Conservation (phyloP, 2,888 invertebrate species). For the Hyalella azteca region DNA sequence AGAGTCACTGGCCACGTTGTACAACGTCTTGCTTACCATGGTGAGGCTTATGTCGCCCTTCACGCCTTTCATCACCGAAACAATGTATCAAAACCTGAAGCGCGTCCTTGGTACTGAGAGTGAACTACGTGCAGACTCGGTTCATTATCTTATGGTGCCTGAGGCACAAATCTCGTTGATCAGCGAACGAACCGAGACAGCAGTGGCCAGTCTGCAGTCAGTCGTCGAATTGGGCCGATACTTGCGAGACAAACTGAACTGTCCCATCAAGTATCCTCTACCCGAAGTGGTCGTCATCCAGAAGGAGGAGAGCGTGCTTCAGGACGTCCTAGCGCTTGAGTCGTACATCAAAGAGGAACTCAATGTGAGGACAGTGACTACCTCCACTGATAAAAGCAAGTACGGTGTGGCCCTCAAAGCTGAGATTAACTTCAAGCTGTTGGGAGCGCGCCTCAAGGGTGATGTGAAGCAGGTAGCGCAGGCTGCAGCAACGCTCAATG, state of each 20-base stretch:
- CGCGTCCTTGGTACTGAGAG: constrained; percentile 62
- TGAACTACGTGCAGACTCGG: constrained; percentile 69
- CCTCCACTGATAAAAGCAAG: constrained; percentile 87
- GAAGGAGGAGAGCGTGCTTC: constrained; percentile 77
- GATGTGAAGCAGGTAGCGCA: constrained; percentile 84
- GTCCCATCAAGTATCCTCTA: constrained; percentile 95
- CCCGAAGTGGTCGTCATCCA: constrained; percentile 95
- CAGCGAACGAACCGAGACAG: constrained; percentile 82
- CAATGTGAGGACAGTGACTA: constrained; percentile 83
- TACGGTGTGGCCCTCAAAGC: constrained; percentile 90
- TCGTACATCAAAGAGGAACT: constrained; percentile 90
- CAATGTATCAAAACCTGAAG: constrained; percentile 88
- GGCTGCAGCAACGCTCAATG: constrained; percentile 69
- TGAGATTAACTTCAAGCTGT: constrained; percentile 91
- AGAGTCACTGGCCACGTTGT: constrained; percentile 84
- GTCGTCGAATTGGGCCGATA: constrained; percentile 94
- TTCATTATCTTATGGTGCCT: constrained; percentile 92
- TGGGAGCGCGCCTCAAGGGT: constrained; percentile 86
- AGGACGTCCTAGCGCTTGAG: constrained; percentile 79
- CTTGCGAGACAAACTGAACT: constrained; percentile 87
- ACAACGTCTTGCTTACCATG: constrained; percentile 86
- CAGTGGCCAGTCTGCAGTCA: constrained; percentile 90
- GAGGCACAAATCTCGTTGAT: constrained; percentile 73
- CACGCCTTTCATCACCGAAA: constrained; percentile 93
- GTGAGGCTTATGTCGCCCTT: constrained; percentile 95